These are phyloP conservation scores for Drosophila kambysellisi DNA, from an alignment of 2,888 invertebrate genomes.

Conservation along the genomic window DNA sequence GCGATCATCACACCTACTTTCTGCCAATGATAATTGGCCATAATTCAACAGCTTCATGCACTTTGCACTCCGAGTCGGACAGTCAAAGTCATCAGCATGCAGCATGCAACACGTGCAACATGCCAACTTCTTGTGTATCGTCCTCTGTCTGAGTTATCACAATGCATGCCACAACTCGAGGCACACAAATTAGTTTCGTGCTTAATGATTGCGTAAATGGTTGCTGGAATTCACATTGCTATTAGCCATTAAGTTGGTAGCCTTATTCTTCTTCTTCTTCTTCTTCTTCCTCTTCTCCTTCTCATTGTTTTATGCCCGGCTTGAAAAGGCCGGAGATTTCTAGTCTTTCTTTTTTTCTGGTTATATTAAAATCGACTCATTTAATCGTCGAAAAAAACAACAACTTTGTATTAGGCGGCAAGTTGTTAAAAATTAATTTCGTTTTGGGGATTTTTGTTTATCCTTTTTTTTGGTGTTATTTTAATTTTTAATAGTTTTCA, in stretches of 20 bases:
- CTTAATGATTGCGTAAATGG: conserved; percentile 80
- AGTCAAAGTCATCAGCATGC: conserved; percentile 41
- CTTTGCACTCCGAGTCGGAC: conserved; percentile 34
- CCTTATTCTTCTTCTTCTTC: neutral
- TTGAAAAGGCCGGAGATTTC: conserved; percentile 1
- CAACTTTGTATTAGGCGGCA: conserved; percentile 39
- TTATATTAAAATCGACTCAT: neutral
- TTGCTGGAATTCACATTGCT: conserved; percentile 74
- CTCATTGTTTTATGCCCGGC: neutral
- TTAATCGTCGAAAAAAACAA: conserved; percentile 1
- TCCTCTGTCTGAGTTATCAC: conserved; percentile 42
- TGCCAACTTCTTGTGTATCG: conserved; percentile 5
- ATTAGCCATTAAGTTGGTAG: conserved; percentile 65
- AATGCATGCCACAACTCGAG: conserved; percentile 55
- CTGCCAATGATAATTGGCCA: conserved; percentile 75
- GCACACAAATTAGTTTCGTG: conserved; percentile 75
- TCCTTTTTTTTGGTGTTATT: neutral
- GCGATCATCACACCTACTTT: conserved; percentile 78
- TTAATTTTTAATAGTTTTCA: conserved; percentile 65
- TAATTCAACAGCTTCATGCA: conserved; percentile 78
- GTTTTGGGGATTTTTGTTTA: neutral
- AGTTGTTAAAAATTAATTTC: conserved; percentile 19
- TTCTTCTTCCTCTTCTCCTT: neutral
- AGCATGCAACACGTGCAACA: conserved; percentile 21
- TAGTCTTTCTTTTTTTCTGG: neutral